Percentiles rank a stretch among this genome's conserved stretches.
Evolutionary conservation across 2,113 vertebrate species (phyloP).

Genomic region (Pygathrix nemaeus): DNA sequence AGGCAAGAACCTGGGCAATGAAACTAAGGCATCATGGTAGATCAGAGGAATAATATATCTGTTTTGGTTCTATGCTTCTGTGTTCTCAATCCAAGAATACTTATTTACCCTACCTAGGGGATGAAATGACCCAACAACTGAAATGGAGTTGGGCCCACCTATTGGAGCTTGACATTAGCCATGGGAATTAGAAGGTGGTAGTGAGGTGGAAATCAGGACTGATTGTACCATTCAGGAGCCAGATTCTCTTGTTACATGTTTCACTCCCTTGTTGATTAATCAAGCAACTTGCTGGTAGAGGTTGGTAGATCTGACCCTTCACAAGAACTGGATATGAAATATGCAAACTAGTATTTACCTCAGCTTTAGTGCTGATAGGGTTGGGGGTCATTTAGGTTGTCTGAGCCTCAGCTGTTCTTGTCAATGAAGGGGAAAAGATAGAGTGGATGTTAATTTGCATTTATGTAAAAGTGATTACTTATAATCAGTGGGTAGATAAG

Average conservation of each 20-base stretch:
- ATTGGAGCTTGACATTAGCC: not conserved
- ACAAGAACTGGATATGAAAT: not conserved
- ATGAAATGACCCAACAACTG: not conserved
- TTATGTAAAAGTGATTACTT: not conserved
- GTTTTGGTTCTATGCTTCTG: not conserved
- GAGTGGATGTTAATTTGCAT: not conserved
- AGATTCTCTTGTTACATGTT: not conserved
- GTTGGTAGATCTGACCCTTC: not conserved
- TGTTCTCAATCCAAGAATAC: not conserved
- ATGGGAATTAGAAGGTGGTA: not conserved
- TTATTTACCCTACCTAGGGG: not conserved
- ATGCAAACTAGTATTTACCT: not conserved
- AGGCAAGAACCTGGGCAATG: not conserved
- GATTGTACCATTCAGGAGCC: not conserved
- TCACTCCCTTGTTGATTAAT: not conserved
- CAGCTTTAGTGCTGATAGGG: not conserved
- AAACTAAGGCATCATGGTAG: not conserved
- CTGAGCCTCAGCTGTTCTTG: not conserved
- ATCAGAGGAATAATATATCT: not conserved
- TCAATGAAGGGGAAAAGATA: not conserved
- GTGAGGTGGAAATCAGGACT: not conserved
- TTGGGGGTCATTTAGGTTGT: not conserved
- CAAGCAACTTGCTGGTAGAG: not conserved
- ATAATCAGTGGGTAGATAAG: not conserved
- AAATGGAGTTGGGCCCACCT: not conserved